These are phyloP conservation scores for Orientallactaga bullata DNA, from an alignment of 2,113 vertebrate species.

Conservation along the genomic window DNA sequence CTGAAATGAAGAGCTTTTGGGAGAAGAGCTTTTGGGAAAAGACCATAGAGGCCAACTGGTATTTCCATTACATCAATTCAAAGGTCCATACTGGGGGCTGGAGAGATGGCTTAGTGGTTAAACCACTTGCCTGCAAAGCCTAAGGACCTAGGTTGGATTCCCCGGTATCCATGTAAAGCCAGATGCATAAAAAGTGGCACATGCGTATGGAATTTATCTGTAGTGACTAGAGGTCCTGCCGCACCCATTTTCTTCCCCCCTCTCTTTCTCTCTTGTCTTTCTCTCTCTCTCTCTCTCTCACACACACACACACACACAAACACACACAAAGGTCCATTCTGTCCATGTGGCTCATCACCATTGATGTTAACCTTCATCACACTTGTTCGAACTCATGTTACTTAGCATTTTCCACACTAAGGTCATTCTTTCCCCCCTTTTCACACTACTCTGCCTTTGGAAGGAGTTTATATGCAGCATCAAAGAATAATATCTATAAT, in stretches of 20 bases:
- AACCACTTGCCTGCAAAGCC: too few species aligned
- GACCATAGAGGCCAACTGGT: not conserved
- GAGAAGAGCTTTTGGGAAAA: not conserved
- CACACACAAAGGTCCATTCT: not conserved
- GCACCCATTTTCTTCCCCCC: too few species aligned
- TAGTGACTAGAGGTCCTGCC: too few species aligned
- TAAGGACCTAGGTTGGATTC: too few species aligned
- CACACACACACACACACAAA: too few species aligned
- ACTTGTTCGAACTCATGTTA: not conserved
- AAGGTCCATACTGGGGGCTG: not conserved
- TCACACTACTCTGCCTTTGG: not conserved
- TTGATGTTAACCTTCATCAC: not conserved
- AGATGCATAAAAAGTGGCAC: too few species aligned
- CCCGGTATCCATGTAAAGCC: too few species aligned
- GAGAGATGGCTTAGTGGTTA: too few species aligned
- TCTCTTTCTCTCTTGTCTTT: too few species aligned
- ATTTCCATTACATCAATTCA: not conserved
- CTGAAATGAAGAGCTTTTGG: not conserved
- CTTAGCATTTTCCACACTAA: not conserved
- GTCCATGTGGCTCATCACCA: not conserved
- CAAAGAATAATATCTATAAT: constrained; percentile 30
- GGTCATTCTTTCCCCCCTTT: not conserved
- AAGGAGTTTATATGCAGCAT: constrained; percentile 14
- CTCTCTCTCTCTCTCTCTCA: too few species aligned
- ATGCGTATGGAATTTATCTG: too few species aligned